These are phyloP conservation scores for Drosophila infuscata DNA, from an alignment of 2,888 invertebrate genomes.

Conservation along the genomic window DNA sequence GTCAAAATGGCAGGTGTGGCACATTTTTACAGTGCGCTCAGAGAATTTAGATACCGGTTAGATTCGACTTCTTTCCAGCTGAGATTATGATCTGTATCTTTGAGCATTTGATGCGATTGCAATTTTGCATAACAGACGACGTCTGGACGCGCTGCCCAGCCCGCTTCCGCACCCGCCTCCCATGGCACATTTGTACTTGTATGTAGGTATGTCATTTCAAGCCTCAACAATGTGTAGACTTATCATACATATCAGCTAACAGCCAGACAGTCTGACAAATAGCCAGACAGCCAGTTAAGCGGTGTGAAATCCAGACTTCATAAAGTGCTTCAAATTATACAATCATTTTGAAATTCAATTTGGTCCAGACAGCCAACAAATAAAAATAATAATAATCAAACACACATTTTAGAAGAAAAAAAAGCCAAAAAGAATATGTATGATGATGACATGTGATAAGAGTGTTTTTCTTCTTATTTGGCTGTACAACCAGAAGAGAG, in stretches of 20 bases:
- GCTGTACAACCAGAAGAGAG: constrained; percentile 26
- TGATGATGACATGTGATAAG: constrained; percentile 63
- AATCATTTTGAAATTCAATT: constrained; percentile 82
- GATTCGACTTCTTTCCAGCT: constrained; percentile 1
- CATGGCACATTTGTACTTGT: constrained; percentile 1
- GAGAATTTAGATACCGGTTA: constrained; percentile 1
- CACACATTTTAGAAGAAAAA: constrained; percentile 18
- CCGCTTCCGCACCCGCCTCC: constrained; percentile 10
- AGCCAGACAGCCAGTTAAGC: constrained; percentile 32
- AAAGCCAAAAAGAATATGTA: constrained; percentile 28
- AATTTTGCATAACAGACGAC: constrained; percentile 75
- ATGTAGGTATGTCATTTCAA: constrained; percentile 62
- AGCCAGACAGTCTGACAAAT: constrained; percentile 42
- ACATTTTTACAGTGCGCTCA: not conserved
- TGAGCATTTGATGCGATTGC: constrained; percentile 74
- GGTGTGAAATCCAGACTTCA: constrained; percentile 68
- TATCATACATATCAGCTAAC: constrained; percentile 44
- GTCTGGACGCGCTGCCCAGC: constrained; percentile 49
- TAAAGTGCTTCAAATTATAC: constrained; percentile 80
- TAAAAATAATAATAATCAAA: constrained; percentile 29
- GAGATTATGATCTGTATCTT: constrained; percentile 57
- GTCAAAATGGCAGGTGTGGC: too few species aligned
- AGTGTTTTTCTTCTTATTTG: constrained; percentile 29
- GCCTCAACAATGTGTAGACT: constrained; percentile 66
- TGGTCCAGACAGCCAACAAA: constrained; percentile 70